Percentiles rank a stretch among this genome's conserved stretches.
phyloP scores from a whole-genome alignment of 2,888 invertebrate species.

The Parnassius smintheus region DNA sequence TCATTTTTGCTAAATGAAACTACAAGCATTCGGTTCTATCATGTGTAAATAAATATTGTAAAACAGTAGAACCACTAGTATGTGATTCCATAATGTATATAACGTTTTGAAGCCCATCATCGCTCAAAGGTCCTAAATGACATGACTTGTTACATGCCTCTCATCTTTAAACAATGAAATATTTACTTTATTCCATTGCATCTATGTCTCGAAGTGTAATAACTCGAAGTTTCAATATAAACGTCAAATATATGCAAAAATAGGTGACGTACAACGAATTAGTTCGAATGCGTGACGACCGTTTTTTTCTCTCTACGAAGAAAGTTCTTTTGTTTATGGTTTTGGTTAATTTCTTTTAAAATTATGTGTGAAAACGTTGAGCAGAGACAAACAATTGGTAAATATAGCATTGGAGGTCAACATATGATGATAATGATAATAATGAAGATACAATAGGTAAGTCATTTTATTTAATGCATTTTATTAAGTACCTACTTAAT shows the following conservation, averaged over 20 bases:
- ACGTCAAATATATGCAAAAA: not conserved
- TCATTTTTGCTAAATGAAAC: constrained; percentile 21
- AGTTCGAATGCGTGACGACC: not conserved
- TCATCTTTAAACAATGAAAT: constrained; percentile 17
- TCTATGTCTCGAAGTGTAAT: not conserved
- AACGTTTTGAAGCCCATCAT: constrained; percentile 17
- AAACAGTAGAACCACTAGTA: constrained; percentile 27
- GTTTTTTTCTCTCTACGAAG: no score
- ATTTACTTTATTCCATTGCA: not conserved
- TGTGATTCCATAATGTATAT: constrained; percentile 27
- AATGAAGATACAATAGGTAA: no score
- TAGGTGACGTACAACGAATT: not conserved
- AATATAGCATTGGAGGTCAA: no score
- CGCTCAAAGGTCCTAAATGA: no score
- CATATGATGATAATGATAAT: no score
- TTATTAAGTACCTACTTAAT: no score
- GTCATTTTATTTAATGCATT: no score
- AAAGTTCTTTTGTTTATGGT: not conserved
- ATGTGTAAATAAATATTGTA: constrained; percentile 27
- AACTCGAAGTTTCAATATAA: constrained; percentile 14
- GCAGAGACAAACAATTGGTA: not conserved
- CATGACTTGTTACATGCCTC: constrained; percentile 1
- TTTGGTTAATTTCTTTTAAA: not conserved
- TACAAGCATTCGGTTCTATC: constrained; percentile 29
- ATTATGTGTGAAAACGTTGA: not conserved